phyloP scores from a whole-genome alignment of 2,888 invertebrate genomes.

The Rhingia rostrata region DNA sequence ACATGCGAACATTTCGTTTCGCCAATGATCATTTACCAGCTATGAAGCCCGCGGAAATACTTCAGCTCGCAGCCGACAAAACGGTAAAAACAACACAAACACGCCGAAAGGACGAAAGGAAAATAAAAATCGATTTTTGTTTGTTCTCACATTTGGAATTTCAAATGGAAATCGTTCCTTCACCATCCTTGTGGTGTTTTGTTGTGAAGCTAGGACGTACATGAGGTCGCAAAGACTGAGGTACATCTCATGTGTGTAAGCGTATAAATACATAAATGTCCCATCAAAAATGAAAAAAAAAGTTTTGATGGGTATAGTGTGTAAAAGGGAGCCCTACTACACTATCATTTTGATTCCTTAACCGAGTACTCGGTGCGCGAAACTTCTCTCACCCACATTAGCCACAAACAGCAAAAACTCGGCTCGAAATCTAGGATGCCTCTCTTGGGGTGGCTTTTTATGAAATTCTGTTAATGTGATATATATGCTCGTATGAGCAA shows the following conservation, averaged over 20 bases:
- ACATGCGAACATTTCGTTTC: slow-evolving; percentile 35
- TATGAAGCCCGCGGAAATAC: slow-evolving; percentile 4
- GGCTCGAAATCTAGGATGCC: slow-evolving; percentile 13
- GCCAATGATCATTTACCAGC: slow-evolving; percentile 12
- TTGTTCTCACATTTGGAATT: slow-evolving; percentile 42
- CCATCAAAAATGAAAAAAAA: slow-evolving; percentile 13
- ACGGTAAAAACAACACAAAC: slow-evolving; percentile 20
- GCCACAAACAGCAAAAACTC: neutral
- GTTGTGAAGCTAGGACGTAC: neutral
- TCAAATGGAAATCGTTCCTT: slow-evolving; percentile 44
- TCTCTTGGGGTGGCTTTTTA: slow-evolving; percentile 40
- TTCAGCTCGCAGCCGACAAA: slow-evolving; percentile 7
- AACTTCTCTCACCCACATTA: neutral
- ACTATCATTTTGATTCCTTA: slow-evolving; percentile 32
- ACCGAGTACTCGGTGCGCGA: neutral
- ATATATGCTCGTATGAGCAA: neutral
- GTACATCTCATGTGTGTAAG: neutral
- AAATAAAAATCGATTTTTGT: slow-evolving; percentile 42
- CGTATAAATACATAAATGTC: slow-evolving; percentile 39
- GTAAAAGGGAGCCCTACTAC: neutral
- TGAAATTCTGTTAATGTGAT: slow-evolving; percentile 38
- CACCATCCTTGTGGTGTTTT: neutral
- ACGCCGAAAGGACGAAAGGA: slow-evolving; percentile 11
- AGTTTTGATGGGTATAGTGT: slow-evolving; percentile 16
- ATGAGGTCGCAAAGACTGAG: neutral